phyloP scores from a whole-genome alignment of 2,113 vertebrate species.

The Platichthys flesus region DNA sequence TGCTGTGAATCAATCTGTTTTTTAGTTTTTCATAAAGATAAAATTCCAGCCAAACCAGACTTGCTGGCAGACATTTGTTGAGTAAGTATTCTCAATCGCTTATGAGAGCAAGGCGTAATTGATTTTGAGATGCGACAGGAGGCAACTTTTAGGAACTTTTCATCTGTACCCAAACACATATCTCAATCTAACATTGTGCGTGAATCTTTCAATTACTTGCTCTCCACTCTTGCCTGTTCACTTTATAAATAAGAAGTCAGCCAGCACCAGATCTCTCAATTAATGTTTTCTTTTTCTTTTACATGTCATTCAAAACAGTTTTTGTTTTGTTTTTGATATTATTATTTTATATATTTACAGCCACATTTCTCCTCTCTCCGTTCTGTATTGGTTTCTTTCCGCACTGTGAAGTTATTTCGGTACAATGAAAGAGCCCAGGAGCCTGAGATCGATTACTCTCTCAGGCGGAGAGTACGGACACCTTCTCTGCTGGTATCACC shows the following conservation, averaged over 20 bases:
- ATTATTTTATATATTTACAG: conserved; percentile 2
- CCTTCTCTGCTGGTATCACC: conserved; percentile 48
- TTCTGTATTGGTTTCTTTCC: conserved; percentile 15
- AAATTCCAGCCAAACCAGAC: conserved; percentile 5
- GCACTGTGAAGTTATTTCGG: conserved; percentile 47
- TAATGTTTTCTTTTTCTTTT: neutral
- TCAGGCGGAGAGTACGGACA: conserved; percentile 43
- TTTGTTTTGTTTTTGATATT: conserved; percentile 15
- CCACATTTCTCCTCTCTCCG: conserved; percentile 1
- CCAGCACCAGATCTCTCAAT: neutral
- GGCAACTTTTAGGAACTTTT: neutral
- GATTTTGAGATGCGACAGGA: conserved; percentile 22
- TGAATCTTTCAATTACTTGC: neutral
- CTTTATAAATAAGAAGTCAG: conserved; percentile 15
- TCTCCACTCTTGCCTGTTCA: neutral
- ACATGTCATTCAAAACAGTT: neutral
- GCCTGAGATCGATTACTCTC: conserved; percentile 59
- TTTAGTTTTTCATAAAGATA: conserved; percentile 11
- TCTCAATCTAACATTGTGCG: neutral
- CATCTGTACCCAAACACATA: neutral
- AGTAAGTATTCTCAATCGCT: conserved; percentile 18
- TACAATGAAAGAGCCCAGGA: conserved; percentile 46
- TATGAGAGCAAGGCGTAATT: conserved; percentile 28
- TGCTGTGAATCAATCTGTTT: conserved; percentile 20
- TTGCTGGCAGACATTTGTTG: conserved; percentile 17